phyloP scores from a whole-genome alignment of 2,888 invertebrate species.

The Eudemis profundana region DNA sequence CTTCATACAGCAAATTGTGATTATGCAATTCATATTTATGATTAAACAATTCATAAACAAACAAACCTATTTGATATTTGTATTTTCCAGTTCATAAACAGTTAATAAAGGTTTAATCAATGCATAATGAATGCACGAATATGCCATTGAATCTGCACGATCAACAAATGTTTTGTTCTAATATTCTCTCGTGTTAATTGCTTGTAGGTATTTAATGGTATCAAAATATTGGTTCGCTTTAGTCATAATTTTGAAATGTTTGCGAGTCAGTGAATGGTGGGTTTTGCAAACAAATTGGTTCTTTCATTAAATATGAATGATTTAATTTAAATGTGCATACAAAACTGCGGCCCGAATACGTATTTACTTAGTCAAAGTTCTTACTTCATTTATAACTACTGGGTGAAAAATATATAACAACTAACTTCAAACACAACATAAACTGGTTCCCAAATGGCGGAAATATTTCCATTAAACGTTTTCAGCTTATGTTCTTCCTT shows the following conservation, averaged over 20 bases:
- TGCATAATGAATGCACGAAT: background rate
- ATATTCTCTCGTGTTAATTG: slow-evolving; percentile 18
- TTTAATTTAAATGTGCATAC: background rate
- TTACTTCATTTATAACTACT: too few species aligned
- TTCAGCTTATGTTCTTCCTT: too few species aligned
- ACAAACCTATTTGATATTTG: slow-evolving; percentile 12
- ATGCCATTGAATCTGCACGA: slow-evolving; percentile 13
- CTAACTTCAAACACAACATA: too few species aligned
- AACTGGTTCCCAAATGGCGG: too few species aligned
- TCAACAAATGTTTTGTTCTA: slow-evolving; percentile 17
- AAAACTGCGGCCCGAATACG: too few species aligned
- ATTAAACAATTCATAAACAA: background rate
- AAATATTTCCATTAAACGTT: too few species aligned
- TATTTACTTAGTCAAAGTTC: too few species aligned
- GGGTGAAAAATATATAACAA: too few species aligned
- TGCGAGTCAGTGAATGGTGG: background rate
- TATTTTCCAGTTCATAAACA: background rate
- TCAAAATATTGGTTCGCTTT: slow-evolving; percentile 8
- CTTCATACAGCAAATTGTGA: background rate
- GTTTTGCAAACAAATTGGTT: background rate
- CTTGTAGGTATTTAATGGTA: slow-evolving; percentile 21
- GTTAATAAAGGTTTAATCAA: background rate
- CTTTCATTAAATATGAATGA: background rate
- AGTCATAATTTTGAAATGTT: background rate
- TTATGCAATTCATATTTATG: background rate